Evolutionary conservation across 2,888 invertebrate genomes (phyloP).

Genomic region (Seladonia tumulorum): DNA sequence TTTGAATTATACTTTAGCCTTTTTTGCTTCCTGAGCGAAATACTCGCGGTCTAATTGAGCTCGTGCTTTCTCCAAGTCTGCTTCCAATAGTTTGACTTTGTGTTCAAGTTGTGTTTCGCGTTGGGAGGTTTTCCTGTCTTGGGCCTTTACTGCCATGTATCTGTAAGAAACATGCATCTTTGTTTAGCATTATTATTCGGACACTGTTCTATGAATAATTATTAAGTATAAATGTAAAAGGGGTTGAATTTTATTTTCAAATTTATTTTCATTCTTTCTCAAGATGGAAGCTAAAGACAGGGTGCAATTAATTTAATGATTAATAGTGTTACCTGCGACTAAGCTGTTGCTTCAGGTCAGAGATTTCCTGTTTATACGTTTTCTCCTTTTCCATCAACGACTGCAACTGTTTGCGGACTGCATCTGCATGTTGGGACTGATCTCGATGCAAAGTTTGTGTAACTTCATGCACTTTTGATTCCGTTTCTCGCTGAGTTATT

Average conservation of each 20-base stretch:
- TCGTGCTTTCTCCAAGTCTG: constrained; percentile 77
- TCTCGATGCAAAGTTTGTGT: constrained; percentile 63
- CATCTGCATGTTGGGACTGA: constrained; percentile 71
- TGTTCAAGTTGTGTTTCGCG: constrained; percentile 79
- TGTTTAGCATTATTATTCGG: neutral
- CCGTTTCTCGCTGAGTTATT: constrained; percentile 62
- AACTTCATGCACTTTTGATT: constrained; percentile 73
- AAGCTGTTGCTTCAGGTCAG: constrained; percentile 85
- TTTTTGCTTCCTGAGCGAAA: constrained; percentile 79
- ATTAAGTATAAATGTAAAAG: too few species aligned
- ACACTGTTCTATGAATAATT: too few species aligned
- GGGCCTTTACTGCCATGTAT: constrained; percentile 79
- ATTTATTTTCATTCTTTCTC: too few species aligned
- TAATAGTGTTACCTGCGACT: constrained; percentile 76
- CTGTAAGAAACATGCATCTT: constrained; percentile 52
- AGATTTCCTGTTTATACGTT: constrained; percentile 85
- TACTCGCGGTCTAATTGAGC: constrained; percentile 78
- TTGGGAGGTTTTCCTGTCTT: constrained; percentile 77
- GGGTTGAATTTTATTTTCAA: too few species aligned
- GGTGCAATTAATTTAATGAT: neutral
- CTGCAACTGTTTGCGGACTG: constrained; percentile 77
- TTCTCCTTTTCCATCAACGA: constrained; percentile 79
- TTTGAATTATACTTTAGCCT: constrained; percentile 77
- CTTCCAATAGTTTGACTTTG: constrained; percentile 78
- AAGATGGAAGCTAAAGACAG: too few species aligned